phyloP scores from a whole-genome alignment of 1,140 invertebrate genomes.

The Aradophagus sp. region DNA sequence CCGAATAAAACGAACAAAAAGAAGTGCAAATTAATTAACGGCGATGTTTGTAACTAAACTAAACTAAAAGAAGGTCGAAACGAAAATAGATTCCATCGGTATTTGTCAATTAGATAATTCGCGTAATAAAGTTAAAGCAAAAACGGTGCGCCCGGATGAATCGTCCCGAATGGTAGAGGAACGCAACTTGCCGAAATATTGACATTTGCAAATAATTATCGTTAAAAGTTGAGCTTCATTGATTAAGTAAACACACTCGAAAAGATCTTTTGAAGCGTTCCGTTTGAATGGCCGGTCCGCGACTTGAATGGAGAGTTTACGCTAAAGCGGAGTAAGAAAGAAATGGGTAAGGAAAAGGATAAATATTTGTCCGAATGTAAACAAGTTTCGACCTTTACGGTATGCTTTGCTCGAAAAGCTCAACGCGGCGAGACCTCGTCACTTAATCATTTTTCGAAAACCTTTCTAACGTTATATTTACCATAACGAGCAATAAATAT shows the following conservation, averaged over 20 bases:
- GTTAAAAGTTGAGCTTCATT: slow-evolving; percentile 28
- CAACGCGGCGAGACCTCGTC: too few relatives aligned
- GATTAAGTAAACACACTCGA: slow-evolving; percentile 20
- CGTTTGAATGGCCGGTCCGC: slow-evolving; percentile 7
- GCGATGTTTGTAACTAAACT: too few relatives aligned
- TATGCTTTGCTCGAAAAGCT: too few relatives aligned
- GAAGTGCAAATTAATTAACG: too few relatives aligned
- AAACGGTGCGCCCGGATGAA: slow-evolving; percentile 8
- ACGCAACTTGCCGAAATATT: slow-evolving; percentile 8
- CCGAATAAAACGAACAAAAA: too few relatives aligned
- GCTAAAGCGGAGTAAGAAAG: background rate
- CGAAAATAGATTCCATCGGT: too few relatives aligned
- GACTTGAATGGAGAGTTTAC: background rate
- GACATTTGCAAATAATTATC: slow-evolving; percentile 36
- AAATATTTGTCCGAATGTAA: slow-evolving; percentile 22
- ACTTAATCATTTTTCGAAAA: too few relatives aligned
- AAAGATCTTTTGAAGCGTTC: slow-evolving; percentile 9
- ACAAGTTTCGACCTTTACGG: slow-evolving; percentile 11
- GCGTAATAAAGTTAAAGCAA: too few relatives aligned
- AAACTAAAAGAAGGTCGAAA: too few relatives aligned
- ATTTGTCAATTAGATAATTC: too few relatives aligned
- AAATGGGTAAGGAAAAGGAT: background rate
- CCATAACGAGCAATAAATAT: too few relatives aligned
- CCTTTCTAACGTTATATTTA: too few relatives aligned
- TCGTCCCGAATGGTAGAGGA: slow-evolving; percentile 2